A percentile compares a stretch with the other conserved stretches of the same genome.
Conservation (phyloP, 2,797 vertebrate species). For the Echeneis naucrates region DNA sequence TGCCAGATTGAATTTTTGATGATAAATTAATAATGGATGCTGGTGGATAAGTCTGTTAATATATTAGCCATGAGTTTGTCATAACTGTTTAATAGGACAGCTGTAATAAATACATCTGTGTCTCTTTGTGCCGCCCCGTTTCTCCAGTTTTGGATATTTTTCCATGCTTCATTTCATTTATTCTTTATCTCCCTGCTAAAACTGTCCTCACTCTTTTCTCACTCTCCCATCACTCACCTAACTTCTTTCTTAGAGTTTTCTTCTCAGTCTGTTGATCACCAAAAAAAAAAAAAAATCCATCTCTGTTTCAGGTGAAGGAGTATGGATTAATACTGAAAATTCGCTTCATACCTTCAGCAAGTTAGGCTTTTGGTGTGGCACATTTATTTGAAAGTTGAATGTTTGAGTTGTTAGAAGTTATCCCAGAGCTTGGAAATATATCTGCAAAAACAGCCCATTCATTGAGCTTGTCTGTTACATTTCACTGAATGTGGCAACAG, state of each 20-base stretch:
- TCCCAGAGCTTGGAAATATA: background rate
- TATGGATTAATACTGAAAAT: background rate
- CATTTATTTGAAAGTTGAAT: conserved; percentile 5
- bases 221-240: conserved; percentile 24
- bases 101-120: conserved; percentile 65
- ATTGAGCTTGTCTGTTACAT: conserved; percentile 3
- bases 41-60: conserved; percentile 78
- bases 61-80: conserved; percentile 78
- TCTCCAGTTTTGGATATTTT: conserved; percentile 34
- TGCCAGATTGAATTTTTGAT: conserved; percentile 83
- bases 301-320: conserved; percentile 2
- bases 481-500: background rate
- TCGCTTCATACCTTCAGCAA: background rate
- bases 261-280: conserved; percentile 8
- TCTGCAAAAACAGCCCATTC: background rate
- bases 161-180: conserved; percentile 20
- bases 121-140: conserved; percentile 36
- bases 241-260: conserved; percentile 1
- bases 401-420: conserved; percentile 3
- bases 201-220: conserved; percentile 16
- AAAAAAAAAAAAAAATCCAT: conserved; percentile 14
- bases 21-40: conserved; percentile 83
- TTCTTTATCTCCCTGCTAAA: conserved; percentile 33
- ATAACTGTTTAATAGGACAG: conserved; percentile 72
- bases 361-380: background rate